Evolutionary conservation across 2,888 invertebrate genomes (phyloP), one percentile per base, ranked within the genome.

Genomic region (Diarsia rubi): DNA sequence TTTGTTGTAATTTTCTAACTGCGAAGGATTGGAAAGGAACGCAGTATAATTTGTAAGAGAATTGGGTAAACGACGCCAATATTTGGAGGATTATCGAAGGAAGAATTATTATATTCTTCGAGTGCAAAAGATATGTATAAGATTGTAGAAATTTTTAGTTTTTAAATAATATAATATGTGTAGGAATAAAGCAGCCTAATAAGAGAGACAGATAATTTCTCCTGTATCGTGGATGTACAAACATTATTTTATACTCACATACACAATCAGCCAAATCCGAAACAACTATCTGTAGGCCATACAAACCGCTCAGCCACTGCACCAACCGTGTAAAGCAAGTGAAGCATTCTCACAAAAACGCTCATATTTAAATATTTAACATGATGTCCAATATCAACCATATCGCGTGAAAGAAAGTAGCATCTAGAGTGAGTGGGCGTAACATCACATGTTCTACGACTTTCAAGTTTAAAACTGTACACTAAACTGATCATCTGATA

Each of bases 341-440:
- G 57, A 9, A 37, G 37, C 37, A 42, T 16, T 16, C 12, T 5
- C 3, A n/a, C 16, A 59, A 73, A 72, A 73, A 49, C 5, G n/a
- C 9, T n/a, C 12, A 12, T 54, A n/a, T 9, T 14, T 8, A 31
- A 49, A 79, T 72, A 64, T 64, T 45, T 59, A 19, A 37, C 31
- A 63, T 14, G 14, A n/a, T 64, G 60, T 37, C 47, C 24, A 54
- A n/a, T 54, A n/a, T 16, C 4, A 31, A 49, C 0, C 59, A 37
- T 63, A 47, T 47, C 79, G 79, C 66, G 78, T 60, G 44, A 67
- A 82, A 66, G 83, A 82, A 81, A 81, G 80, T 62, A 19, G 42
- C 54, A 42, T 63, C 45, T 2, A 37, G 31, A 21, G 2, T 12
- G 81, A 19, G 82, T 78, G 73, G 69, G 69, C 62, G 60, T 27